Evolutionary conservation across 2,888 invertebrate species (phyloP).

Genomic region (Agrochola lychnidis): DNA sequence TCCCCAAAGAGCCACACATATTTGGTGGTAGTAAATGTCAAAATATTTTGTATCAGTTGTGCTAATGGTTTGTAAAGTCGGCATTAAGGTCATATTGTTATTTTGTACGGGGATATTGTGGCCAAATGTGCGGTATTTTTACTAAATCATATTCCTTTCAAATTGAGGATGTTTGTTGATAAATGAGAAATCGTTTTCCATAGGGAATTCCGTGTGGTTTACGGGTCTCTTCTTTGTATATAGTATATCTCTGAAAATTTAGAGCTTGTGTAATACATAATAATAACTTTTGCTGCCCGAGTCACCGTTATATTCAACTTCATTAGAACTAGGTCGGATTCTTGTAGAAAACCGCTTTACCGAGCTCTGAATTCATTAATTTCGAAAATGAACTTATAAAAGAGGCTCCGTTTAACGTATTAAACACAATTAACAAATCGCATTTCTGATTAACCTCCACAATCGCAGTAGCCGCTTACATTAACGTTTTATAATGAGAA

Average conservation of each 20-base stretch:
- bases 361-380: slow-evolving; percentile 24
- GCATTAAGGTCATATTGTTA: slow-evolving; percentile 86
- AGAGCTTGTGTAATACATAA: background rate
- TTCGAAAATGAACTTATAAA: slow-evolving; percentile 37
- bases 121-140: slow-evolving; percentile 82
- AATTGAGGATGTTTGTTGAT: slow-evolving; percentile 28
- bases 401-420: slow-evolving; percentile 46
- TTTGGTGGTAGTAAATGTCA: slow-evolving; percentile 85
- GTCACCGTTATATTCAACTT: slow-evolving; percentile 6
- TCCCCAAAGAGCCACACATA: slow-evolving; percentile 87
- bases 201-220: slow-evolving; percentile 2
- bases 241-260: background rate
- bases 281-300: slow-evolving; percentile 4
- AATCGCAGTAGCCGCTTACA: slow-evolving; percentile 78
- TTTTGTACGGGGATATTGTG: slow-evolving; percentile 79
- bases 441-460: slow-evolving; percentile 75
- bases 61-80: slow-evolving; percentile 87
- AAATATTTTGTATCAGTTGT: slow-evolving; percentile 89
- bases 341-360: slow-evolving; percentile 28
- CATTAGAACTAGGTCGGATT: slow-evolving; percentile 13
- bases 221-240: background rate
- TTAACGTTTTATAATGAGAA: slow-evolving; percentile 83
- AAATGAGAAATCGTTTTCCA: slow-evolving; percentile 12
- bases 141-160: slow-evolving; percentile 52
- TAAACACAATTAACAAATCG: slow-evolving; percentile 73